A percentile compares a stretch with the other conserved stretches of the same genome.
Conservation (phyloP, 2,888 invertebrate species). For the Argynnis bischoffii region DNA sequence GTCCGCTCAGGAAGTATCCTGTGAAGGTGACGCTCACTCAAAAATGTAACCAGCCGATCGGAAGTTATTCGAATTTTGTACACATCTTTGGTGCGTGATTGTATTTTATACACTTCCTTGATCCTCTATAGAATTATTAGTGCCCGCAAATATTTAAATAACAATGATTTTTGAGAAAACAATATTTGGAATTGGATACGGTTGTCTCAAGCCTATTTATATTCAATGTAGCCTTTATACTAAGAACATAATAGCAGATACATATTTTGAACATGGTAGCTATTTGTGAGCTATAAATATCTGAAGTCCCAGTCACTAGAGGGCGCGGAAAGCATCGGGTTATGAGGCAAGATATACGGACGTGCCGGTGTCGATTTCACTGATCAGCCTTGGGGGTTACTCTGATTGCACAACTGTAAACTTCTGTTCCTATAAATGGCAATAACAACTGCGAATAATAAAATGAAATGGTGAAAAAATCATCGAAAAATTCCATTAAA, state of each 20-base stretch:
- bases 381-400: constrained; percentile 61
- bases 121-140: constrained; percentile 51
- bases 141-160: not conserved
- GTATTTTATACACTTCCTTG: constrained; percentile 57
- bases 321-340: constrained; percentile 50
- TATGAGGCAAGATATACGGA: constrained; percentile 62
- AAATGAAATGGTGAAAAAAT: constrained; percentile 11
- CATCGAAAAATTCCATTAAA: constrained; percentile 4
- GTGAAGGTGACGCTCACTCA: constrained; percentile 72
- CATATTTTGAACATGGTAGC: not conserved
- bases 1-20: constrained; percentile 69
- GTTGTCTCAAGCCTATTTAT: too few relatives aligned
- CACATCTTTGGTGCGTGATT: constrained; percentile 60
- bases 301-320: constrained; percentile 38
- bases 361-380: constrained; percentile 63
- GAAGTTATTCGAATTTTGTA: constrained; percentile 76
- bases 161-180: not conserved
- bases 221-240: too few relatives aligned
- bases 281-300: constrained; percentile 19
- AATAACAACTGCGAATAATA: constrained; percentile 31
- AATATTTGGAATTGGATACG: not conserved
- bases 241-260: too few relatives aligned
- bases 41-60: constrained; percentile 65
- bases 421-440: constrained; percentile 29
- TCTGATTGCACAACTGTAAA: constrained; percentile 53